Evolutionary conservation across 1,140 invertebrate genomes (phyloP), one percentile per base, ranked within the genome.

Genomic region (Dreissena polymorpha): DNA sequence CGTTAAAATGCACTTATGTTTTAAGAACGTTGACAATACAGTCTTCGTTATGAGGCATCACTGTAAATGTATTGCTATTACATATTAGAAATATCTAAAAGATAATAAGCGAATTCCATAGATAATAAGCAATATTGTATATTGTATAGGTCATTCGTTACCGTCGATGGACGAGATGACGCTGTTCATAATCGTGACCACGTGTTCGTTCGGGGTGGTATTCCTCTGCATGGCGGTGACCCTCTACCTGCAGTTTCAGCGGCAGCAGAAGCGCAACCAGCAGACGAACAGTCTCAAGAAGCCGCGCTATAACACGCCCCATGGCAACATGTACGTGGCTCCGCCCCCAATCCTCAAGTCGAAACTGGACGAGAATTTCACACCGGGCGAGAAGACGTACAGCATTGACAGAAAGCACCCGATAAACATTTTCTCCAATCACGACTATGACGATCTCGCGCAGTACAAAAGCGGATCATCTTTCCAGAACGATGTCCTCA

Each of bases 201-300:
- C 88, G 23, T 88, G 88, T 65, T 88, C 88, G 0, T 90, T 89
- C 65, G 89, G 86, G 8, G 86, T 89, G 51, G 86, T 90, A 16
- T 90, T 90, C 82, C 81, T 90, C 13, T 88, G 88, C 60, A 84
- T 90, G 82, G 88, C 87, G 21, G 85, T 89, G 65, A 88, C 89
- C 71, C 83, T 90, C 67, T 89, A 88, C 84, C 80, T 87, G 16
- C 88, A 89, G 74, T 88, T 88, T 77, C 83, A 88, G 67, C 76
- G 85, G 3, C 86, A 89, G 51, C 88, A 90, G 78, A 85, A 85
- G 13, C 86, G 86, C 50, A 86, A 88, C 55, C 84, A 87, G 29
- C 64, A 86, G 49, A 69, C 79, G 14, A 63, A 79, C n/a, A 64
- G 79, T 49, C 81, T 78, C 10, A 79, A 68, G 57, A 89, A 87